phyloP scores from a whole-genome alignment of 2,113 vertebrate genomes.

The Lampris megalopsis region DNA sequence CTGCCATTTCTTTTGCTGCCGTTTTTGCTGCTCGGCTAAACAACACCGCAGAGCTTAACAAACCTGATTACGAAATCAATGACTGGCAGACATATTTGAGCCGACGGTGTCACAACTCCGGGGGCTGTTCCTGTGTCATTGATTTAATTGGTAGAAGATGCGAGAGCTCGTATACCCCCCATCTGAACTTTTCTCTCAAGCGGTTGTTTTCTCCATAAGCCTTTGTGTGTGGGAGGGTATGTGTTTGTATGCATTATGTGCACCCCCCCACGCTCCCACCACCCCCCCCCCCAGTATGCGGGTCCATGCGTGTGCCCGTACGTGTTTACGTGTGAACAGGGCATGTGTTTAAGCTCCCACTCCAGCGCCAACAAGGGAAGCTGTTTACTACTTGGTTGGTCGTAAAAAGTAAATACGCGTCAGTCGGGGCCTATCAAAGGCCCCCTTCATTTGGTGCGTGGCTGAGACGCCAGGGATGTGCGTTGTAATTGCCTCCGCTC shows the following conservation, averaged over 20 bases:
- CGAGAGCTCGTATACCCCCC: background rate
- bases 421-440: conserved; percentile 73
- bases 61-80: conserved; percentile 74
- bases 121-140: conserved; percentile 11
- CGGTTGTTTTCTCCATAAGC: conserved; percentile 9
- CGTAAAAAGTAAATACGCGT: conserved; percentile 78
- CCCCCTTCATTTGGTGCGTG: conserved; percentile 69
- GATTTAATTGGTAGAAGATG: background rate
- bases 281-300: background rate
- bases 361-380: conserved; percentile 67
- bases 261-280: too few relatives aligned
- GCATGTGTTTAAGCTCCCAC: conserved; percentile 55
- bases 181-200: background rate
- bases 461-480: conserved; percentile 61
- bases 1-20: conserved; percentile 60
- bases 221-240: background rate
- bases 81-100: conserved; percentile 41
- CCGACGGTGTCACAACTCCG: conserved; percentile 5
- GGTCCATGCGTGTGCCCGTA: conserved; percentile 23
- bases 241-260: background rate
- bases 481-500: conserved; percentile 64
- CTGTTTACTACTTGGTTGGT: conserved; percentile 77
- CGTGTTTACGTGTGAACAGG: conserved; percentile 41
- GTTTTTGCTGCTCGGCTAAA: conserved; percentile 56
- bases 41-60: conserved; percentile 52